These are phyloP conservation scores for Neoitamus cyanurus DNA, from an alignment of 2,888 invertebrate species.

Conservation along the genomic window DNA sequence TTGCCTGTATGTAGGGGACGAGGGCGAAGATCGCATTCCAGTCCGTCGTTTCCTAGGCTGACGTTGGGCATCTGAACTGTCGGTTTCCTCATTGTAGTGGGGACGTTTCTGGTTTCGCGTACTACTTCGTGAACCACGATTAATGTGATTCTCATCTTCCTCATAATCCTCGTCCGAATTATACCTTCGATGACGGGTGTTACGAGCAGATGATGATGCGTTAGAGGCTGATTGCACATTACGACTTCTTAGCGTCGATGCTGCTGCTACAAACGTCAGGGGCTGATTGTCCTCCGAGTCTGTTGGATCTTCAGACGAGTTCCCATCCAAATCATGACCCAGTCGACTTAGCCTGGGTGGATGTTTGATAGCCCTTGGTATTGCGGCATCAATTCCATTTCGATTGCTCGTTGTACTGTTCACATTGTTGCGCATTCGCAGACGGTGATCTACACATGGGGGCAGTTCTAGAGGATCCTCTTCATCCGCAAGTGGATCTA, in stretches of 20 bases:
- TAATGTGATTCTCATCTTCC: slow-evolving; percentile 50
- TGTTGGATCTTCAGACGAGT: slow-evolving; percentile 57
- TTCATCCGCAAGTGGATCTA: slow-evolving; percentile 57
- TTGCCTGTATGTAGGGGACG: slow-evolving; percentile 47
- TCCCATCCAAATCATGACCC: background rate
- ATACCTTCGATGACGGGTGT: slow-evolving; percentile 54
- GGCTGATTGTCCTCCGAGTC: slow-evolving; percentile 66
- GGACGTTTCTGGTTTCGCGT: slow-evolving; percentile 67
- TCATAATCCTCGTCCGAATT: slow-evolving; percentile 59
- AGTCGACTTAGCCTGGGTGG: background rate
- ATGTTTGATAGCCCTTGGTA: slow-evolving; percentile 30
- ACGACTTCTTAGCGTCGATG: slow-evolving; percentile 47
- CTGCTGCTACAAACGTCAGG: slow-evolving; percentile 64
- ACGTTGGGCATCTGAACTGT: slow-evolving; percentile 58
- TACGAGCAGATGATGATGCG: slow-evolving; percentile 35
- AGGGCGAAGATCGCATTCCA: slow-evolving; percentile 45
- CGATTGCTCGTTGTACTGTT: slow-evolving; percentile 48
- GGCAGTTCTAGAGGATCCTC: slow-evolving; percentile 55
- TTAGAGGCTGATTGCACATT: slow-evolving; percentile 44
- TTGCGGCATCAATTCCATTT: slow-evolving; percentile 46
- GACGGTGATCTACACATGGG: slow-evolving; percentile 55
- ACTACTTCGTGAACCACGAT: slow-evolving; percentile 46
- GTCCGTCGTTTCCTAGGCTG: slow-evolving; percentile 44
- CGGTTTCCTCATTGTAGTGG: slow-evolving; percentile 73
- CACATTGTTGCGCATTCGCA: slow-evolving; percentile 58